A percentile compares a stretch with the other conserved stretches of the same genome.
Conservation (phyloP, 2,888 invertebrate species). For the Patella caerulea region DNA sequence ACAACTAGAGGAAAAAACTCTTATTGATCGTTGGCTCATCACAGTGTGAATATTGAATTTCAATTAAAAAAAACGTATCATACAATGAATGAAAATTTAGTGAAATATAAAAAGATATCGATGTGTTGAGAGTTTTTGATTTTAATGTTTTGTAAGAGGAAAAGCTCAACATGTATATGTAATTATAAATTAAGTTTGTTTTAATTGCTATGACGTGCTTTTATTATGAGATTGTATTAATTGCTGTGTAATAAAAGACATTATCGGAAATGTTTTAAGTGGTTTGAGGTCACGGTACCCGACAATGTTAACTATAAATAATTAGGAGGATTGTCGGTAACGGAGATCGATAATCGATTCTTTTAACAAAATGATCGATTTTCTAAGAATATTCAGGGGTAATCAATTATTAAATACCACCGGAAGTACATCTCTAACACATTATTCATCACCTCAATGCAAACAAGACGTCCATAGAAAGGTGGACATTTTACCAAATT, state of each 20-base stretch:
- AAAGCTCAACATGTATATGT: background rate
- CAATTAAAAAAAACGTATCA: too few species aligned
- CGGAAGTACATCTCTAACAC: slow-evolving; percentile 1
- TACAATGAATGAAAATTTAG: too few species aligned
- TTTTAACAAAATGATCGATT: slow-evolving; percentile 4
- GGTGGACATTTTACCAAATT: too few species aligned
- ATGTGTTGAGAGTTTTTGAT: background rate
- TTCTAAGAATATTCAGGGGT: background rate
- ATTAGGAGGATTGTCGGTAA: background rate
- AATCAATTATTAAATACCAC: background rate
- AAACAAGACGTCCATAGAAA: too few species aligned
- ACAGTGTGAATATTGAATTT: too few species aligned
- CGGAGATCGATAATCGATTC: background rate
- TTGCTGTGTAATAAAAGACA: background rate
- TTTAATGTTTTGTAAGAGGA: background rate
- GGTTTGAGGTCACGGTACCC: slow-evolving; percentile 8
- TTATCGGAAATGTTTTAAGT: slow-evolving; percentile 10
- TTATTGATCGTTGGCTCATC: too few species aligned
- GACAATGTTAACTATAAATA: slow-evolving; percentile 1
- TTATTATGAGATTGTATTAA: slow-evolving; percentile 1
- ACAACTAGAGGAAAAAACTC: too few species aligned
- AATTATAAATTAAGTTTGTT: slow-evolving; percentile 3
- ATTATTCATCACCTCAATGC: too few species aligned
- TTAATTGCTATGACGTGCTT: slow-evolving; percentile 8
- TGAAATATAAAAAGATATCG: too few species aligned